Evolutionary conservation across 2,113 vertebrate genomes (phyloP), one percentile per base, ranked within the genome.

Genomic region (Ammospiza nelsoni): DNA sequence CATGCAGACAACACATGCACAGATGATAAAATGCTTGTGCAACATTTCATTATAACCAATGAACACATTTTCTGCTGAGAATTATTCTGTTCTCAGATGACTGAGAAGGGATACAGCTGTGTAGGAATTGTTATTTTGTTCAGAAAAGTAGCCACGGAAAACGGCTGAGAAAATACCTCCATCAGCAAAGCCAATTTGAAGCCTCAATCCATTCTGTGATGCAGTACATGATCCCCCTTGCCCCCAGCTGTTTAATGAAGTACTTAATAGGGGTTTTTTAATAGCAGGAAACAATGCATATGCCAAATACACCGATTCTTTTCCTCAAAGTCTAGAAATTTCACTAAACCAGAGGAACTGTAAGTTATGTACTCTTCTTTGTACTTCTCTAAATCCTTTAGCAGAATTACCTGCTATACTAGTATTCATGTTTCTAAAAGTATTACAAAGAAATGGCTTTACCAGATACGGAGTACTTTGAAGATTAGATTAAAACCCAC

Each of bases 401-500:
- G 41, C 22, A 77, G 85, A 93, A 88, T 65, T 73, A 69, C 22
- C 16, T 55, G 35, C 33, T 72, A 80, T 48, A 59, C 28, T 52
- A 49, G 29, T 23, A 69, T 33, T n/a, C 75, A 15, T 58, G 41
- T 91, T 95, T 72, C 68, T 62, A 27, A 28, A 90, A 80, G 25
- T 62, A 74, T 59, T 59, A 73, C n/a, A 79, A 79, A 76, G 22
- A 92, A 93, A 91, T 3, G 31, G n/a, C 23, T 88, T 69, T 80
- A 84, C 25, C 67, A n/a, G 59, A 83, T 86, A 80, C 11, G 15
- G 5, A 82, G 20, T 61, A 82, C 10, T 58, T 88, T 21, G 22
- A 84, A 79, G 27, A 79, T 41, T 4, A 29, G 35, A 58, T 84
- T 51, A 67, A 87, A 71, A 84, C 15, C 14, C 15, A 66, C 35